Conservation (phyloP, 2,797 vertebrate genomes). For the Enteromius argenteus region DNA sequence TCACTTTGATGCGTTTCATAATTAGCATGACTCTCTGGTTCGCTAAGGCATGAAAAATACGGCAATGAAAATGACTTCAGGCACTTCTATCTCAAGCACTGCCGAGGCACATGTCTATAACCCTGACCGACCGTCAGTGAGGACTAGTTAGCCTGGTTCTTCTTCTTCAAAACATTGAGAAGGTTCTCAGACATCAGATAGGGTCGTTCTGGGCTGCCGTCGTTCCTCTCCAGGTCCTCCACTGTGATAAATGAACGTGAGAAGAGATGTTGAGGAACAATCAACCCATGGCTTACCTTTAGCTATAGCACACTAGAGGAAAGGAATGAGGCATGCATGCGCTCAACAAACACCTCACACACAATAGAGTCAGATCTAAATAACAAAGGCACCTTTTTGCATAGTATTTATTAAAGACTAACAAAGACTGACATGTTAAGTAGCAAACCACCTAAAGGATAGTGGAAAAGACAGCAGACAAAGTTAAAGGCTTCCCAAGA, state of each 20-base stretch:
- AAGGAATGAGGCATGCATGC: not conserved
- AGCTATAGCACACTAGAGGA: not conserved
- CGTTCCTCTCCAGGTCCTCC: constrained; percentile 94
- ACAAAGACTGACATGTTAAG: constrained; percentile 1
- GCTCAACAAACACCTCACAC: not conserved
- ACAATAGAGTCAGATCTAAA: not conserved
- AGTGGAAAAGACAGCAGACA: not conserved
- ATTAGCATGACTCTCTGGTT: not conserved
- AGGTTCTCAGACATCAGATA: constrained; percentile 91
- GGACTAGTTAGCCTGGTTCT: constrained; percentile 65
- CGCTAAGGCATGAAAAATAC: not conserved
- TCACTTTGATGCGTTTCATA: not conserved
- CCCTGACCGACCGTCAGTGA: not conserved
- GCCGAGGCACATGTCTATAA: not conserved
- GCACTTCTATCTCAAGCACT: not conserved
- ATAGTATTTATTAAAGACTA: constrained; percentile 11
- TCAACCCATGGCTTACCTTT: not conserved
- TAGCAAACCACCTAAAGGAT: not conserved
- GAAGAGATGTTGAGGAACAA: constrained; percentile 20
- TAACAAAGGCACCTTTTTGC: not conserved
- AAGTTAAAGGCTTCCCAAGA: constrained; percentile 30
- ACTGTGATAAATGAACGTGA: constrained; percentile 77
- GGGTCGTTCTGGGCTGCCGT: constrained; percentile 86
- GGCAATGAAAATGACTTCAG: not conserved
- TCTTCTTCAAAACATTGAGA: constrained; percentile 89